Percentiles rank a stretch among this genome's conserved stretches.
These are phyloP conservation scores for Emydocephalus ijimae DNA, from an alignment of 2,113 vertebrate species.

Conservation along the genomic window DNA sequence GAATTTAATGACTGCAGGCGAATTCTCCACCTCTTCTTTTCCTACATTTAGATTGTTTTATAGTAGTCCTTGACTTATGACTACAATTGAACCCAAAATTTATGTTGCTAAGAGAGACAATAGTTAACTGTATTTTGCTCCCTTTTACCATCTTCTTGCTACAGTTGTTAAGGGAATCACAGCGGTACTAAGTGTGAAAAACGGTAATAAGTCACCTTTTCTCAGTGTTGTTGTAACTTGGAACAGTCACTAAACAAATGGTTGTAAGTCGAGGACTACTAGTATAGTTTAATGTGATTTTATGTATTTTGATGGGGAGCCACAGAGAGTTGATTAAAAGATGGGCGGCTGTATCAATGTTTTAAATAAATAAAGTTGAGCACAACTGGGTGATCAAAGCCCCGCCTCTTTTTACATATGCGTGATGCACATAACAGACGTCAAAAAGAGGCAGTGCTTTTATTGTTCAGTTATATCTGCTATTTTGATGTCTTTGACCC, in stretches of 20 bases:
- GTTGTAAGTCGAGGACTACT: not conserved
- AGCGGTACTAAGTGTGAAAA: not conserved
- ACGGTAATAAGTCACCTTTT: not conserved
- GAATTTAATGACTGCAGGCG: no score
- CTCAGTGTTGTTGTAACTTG: not conserved
- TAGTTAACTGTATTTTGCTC: not conserved
- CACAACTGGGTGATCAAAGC: not conserved
- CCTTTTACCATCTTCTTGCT: not conserved
- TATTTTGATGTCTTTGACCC: not conserved
- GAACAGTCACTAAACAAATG: not conserved
- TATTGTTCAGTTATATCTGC: not conserved
- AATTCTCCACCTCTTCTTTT: not conserved
- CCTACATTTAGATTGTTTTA: not conserved
- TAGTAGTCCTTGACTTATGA: not conserved
- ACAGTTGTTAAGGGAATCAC: not conserved
- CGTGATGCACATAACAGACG: not conserved
- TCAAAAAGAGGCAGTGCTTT: not conserved
- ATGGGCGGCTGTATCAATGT: not conserved
- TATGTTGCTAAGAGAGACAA: not conserved
- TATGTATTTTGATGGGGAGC: not conserved
- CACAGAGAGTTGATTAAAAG: not conserved
- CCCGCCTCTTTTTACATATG: not conserved
- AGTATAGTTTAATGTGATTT: not conserved
- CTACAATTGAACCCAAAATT: not conserved
- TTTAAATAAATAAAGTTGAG: not conserved